A percentile compares a stretch with the other conserved stretches of the same genome.
phyloP scores from a whole-genome alignment of 2,113 vertebrate genomes.

The Harpagus bidentatus region DNA sequence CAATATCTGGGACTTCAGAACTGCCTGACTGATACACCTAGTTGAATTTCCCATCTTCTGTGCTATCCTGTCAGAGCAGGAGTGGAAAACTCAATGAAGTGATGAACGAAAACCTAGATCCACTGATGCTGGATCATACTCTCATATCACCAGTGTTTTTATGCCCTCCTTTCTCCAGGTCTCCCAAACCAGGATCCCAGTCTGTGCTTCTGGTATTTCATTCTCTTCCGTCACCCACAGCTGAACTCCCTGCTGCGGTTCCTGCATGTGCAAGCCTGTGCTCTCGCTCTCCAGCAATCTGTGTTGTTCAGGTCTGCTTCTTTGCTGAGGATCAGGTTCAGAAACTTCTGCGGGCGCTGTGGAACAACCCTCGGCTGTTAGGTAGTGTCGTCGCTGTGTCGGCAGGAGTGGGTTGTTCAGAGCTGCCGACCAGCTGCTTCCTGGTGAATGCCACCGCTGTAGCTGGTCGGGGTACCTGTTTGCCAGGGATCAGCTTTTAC shows the following conservation, averaged over 20 bases:
- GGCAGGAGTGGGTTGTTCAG: neutral
- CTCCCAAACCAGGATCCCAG: too few species aligned
- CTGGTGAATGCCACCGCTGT: neutral
- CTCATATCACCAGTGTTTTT: too few species aligned
- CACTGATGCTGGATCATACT: accelerated
- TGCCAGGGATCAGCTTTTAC: neutral
- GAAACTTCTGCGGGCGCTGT: neutral
- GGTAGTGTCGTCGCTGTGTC: neutral
- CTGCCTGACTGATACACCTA: neutral
- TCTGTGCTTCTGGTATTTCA: neutral
- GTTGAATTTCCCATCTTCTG: neutral
- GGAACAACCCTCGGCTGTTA: neutral
- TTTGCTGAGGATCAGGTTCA: neutral
- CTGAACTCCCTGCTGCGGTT: neutral
- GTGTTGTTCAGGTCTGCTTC: neutral
- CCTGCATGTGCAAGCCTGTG: accelerated
- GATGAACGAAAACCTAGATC: neutral
- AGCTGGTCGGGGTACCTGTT: neutral
- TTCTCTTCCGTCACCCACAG: accelerated
- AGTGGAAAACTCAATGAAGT: neutral
- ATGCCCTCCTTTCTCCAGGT: neutral
- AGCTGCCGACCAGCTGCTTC: neutral
- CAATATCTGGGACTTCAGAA: neutral
- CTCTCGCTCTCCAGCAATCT: too few species aligned
- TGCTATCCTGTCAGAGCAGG: neutral